phyloP scores from a whole-genome alignment of 2,888 invertebrate species.

The Parnassius orleans region DNA sequence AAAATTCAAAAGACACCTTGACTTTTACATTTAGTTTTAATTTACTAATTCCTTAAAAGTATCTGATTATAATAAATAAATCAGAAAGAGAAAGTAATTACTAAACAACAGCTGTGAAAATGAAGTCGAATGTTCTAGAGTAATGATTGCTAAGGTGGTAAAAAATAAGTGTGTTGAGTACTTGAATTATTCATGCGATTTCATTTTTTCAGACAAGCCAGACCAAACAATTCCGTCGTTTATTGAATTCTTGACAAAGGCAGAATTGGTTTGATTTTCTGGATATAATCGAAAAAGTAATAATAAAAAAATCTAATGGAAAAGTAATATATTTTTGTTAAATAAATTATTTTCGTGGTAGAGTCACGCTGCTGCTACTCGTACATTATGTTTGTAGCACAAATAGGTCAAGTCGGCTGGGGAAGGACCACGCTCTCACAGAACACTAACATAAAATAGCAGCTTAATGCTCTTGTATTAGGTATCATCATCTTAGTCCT shows the following conservation, averaged over 20 bases:
- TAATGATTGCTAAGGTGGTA: slow-evolving; percentile 22
- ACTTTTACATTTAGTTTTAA: too few relatives aligned
- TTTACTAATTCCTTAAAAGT: too few relatives aligned
- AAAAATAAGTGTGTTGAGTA: slow-evolving; percentile 20
- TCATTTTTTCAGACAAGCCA: slow-evolving; percentile 24
- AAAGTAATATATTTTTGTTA: too few relatives aligned
- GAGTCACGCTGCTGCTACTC: too few relatives aligned
- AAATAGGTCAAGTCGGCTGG: too few relatives aligned
- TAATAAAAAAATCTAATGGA: slow-evolving; percentile 3
- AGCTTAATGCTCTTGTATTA: too few relatives aligned
- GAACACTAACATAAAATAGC: too few relatives aligned
- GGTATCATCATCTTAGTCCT: too few relatives aligned
- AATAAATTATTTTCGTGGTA: too few relatives aligned
- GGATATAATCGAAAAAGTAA: slow-evolving; percentile 7
- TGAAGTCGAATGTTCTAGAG: background rate
- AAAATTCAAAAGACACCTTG: too few relatives aligned
- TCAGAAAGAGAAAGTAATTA: background rate
- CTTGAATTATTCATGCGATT: slow-evolving; percentile 29
- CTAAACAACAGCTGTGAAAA: background rate
- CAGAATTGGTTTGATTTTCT: slow-evolving; percentile 23
- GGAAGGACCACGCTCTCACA: too few relatives aligned
- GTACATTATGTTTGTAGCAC: too few relatives aligned
- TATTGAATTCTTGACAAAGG: slow-evolving; percentile 30
- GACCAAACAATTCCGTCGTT: slow-evolving; percentile 29
- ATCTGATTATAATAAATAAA: background rate